Percentiles rank a stretch among this genome's conserved stretches.
phyloP scores from a whole-genome alignment of 2,888 invertebrate genomes.

The Ctena decussata region DNA sequence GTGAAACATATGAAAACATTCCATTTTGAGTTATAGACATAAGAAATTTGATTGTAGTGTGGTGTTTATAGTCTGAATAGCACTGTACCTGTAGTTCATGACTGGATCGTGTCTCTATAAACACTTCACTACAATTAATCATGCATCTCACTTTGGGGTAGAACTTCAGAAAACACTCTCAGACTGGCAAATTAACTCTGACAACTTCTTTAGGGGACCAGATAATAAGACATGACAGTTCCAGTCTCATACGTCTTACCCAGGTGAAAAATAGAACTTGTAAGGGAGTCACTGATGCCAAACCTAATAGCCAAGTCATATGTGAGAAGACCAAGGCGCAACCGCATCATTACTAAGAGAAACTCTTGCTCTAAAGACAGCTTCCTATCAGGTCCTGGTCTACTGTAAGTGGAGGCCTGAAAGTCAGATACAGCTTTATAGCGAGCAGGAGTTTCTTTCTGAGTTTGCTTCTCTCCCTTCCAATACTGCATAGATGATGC shows the following conservation, averaged over 20 bases:
- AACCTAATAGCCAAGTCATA: constrained; percentile 28
- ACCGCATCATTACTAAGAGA: constrained; percentile 31
- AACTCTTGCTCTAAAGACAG: constrained; percentile 33
- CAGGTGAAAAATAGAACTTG: constrained; percentile 43
- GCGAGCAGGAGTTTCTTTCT: not conserved
- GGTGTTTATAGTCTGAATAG: constrained; percentile 61
- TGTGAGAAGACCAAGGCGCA: constrained; percentile 27
- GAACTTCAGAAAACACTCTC: constrained; percentile 22
- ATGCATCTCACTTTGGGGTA: constrained; percentile 36
- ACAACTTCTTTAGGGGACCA: constrained; percentile 39
- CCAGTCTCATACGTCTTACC: constrained; percentile 23
- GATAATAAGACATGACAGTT: constrained; percentile 33
- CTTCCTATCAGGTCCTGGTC: constrained; percentile 38
- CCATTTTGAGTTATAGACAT: constrained; percentile 59
- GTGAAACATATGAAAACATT: constrained; percentile 45
- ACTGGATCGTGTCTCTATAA: constrained; percentile 37
- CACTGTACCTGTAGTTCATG: constrained; percentile 38
- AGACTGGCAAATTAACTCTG: constrained; percentile 38
- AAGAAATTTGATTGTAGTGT: constrained; percentile 60
- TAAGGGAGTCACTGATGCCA: constrained; percentile 23
- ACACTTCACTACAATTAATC: constrained; percentile 55
- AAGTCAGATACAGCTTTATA: not conserved
- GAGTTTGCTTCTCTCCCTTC: constrained; percentile 38
- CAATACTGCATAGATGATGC: constrained; percentile 26
- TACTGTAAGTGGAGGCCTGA: not conserved